Percentiles rank a stretch among this genome's conserved stretches.
phyloP scores from a whole-genome alignment of 2,797 vertebrate species.

The Rhynchonycteris naso region DNA sequence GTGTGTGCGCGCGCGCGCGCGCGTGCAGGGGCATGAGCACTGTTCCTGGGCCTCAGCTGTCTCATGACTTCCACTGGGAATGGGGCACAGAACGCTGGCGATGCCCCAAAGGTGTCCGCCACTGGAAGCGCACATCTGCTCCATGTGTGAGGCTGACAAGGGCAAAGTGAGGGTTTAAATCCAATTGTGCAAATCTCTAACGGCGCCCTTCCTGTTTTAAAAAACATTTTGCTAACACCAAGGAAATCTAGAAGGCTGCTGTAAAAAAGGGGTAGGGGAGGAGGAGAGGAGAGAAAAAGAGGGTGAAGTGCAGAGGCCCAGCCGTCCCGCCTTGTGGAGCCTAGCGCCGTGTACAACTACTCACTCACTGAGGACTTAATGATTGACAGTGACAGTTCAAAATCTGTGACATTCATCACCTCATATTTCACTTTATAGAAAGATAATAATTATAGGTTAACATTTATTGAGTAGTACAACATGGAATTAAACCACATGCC shows the following conservation, averaged over 20 bases:
- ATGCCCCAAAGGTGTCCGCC: neutral
- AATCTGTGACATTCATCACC: fast-evolving
- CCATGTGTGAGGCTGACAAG: fast-evolving
- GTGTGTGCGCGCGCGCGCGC: neutral
- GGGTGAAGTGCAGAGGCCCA: neutral
- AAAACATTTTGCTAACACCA: neutral
- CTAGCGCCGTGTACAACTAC: no score
- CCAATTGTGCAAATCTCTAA: neutral
- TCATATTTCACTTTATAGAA: neutral
- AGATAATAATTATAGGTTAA: neutral
- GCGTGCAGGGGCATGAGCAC: no score
- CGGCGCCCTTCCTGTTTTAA: neutral
- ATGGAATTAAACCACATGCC: neutral
- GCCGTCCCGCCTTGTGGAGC: neutral
- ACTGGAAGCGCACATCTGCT: neutral
- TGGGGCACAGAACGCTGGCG: neutral
- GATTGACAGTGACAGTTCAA: neutral
- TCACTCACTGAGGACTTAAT: neutral
- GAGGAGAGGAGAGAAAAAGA: neutral
- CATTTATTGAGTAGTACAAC: neutral
- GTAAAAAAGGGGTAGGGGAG: neutral
- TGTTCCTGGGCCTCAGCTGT: neutral
- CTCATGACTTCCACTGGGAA: fast-evolving
- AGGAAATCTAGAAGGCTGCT: neutral
- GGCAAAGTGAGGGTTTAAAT: neutral